Evolutionary conservation across 2,113 vertebrate species (phyloP).

Genomic region (Heptranchias perlo): DNA sequence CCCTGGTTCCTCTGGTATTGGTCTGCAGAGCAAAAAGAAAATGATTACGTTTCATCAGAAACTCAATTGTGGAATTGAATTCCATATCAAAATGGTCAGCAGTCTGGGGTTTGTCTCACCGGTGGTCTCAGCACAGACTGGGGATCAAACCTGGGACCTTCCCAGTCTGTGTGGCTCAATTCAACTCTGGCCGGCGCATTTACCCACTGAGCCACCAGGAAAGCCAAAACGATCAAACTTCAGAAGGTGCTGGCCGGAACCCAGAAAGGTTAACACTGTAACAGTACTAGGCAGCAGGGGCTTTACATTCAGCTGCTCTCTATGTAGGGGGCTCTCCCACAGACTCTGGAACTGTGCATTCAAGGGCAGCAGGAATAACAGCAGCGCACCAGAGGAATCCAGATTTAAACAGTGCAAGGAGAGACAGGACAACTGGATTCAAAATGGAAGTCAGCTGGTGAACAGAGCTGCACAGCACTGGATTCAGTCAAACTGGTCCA

Average conservation of each 20-base stretch:
- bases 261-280: not conserved
- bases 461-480: not conserved
- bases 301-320: not conserved
- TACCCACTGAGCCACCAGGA: not conserved
- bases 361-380: not conserved
- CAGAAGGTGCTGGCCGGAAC: not conserved
- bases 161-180: not conserved
- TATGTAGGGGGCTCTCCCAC: not conserved
- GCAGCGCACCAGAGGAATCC: not conserved
- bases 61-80: not conserved
- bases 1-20: slow-evolving; percentile 21
- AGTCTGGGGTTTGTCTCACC: not conserved
- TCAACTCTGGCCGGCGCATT: not conserved
- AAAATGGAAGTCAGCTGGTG: not conserved
- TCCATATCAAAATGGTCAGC: no score
- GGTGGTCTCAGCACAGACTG: not conserved
- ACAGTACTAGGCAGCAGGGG: no score
- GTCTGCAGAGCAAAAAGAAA: slow-evolving; percentile 1
- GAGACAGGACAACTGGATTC: not conserved
- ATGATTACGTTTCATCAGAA: not conserved
- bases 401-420: not conserved
- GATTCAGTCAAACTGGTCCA: not conserved
- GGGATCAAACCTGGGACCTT: not conserved
- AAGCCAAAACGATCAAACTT: not conserved
- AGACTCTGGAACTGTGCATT: not conserved